Base-by-base conservation (phyloP, 2,113 vertebrate genomes). In the Sturnira hondurensis region DNA sequence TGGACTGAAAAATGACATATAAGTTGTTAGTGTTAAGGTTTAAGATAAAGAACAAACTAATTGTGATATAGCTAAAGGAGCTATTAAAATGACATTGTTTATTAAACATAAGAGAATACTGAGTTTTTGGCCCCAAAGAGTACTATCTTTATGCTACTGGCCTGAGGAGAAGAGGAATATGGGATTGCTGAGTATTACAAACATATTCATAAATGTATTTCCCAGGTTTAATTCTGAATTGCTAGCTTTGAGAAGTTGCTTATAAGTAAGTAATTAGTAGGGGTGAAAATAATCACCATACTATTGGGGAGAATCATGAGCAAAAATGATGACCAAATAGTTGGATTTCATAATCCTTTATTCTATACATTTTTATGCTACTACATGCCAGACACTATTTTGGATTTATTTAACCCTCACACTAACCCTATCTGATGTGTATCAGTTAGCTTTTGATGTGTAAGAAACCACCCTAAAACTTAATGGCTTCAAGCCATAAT, bases 1-100 rank as follows among this genome's bases (percentile, higher is more conserved):
- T 38, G 16, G n/a, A 86, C 68, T 86, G 63, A 52, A 95, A 95
- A 97, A 93, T 36, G 68, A 96, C 67, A 52, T 74, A 20, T 9
- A 65, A 33, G 8, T n/a, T 77, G 12, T 28, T 82, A 15, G 22
- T 71, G 38, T n/a, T 85, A 90, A 89, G 38, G 28, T 82, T 88
- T 89, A 82, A 89, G 67, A 89, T 15, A 78, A 80, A 94, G 8
- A 45, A 78, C 13, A 91, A 74, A 50, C 45, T 78, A 58, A 92
- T 38, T 91, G 41, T 93, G 56, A 68, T 33, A 56, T 36, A 91
- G 74, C 6, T 63, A 36, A 93, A 89, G 56, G 73, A 58, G 16
- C 50, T 86, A 31, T 73, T 93, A 52, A 74, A 74, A 63, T 65
- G 47, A 56, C 50, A 58, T n/a, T 52, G 31, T 84, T 87, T 82